phyloP scores from a whole-genome alignment of 2,797 vertebrate species.

The Synaphobranchus kaupii region DNA sequence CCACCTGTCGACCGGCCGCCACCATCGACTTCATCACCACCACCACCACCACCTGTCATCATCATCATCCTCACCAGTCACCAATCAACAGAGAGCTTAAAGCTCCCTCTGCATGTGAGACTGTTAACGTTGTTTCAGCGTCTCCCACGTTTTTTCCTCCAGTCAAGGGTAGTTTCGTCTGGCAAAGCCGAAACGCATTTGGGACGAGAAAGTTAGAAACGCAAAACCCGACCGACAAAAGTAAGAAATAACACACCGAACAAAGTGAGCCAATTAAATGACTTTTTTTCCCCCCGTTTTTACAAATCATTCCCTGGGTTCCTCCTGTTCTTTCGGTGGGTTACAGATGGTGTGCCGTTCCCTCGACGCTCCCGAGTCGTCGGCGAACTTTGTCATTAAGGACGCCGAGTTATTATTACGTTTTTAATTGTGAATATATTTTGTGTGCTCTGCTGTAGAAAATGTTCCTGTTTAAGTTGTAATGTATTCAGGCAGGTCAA shows the following conservation, averaged over 20 bases:
- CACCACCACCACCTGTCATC: background rate
- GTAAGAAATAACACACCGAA: background rate
- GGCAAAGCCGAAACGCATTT: background rate
- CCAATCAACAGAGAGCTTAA: slow-evolving; percentile 24
- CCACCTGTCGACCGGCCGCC: slow-evolving; percentile 20
- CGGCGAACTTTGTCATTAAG: background rate
- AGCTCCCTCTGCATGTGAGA: slow-evolving; percentile 4
- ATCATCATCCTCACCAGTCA: background rate
- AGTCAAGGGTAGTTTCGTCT: background rate
- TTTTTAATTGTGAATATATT: background rate
- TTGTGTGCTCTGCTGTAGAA: background rate
- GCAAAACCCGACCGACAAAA: background rate
- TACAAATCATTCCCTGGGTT: slow-evolving; percentile 21
- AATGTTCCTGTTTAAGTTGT: background rate
- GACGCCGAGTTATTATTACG: background rate
- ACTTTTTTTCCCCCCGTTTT: background rate
- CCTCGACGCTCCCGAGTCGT: background rate
- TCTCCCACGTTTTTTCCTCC: background rate
- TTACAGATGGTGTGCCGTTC: background rate
- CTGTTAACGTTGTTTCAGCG: slow-evolving; percentile 15
- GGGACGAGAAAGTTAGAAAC: background rate
- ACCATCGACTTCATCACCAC: slow-evolving; percentile 31
- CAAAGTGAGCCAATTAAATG: background rate
- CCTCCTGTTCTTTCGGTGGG: background rate
- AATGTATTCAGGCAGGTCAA: background rate